A percentile compares a stretch with the other conserved stretches of the same genome.
Conservation (phyloP, 2,888 invertebrate genomes). For the Ischnura elegans region DNA sequence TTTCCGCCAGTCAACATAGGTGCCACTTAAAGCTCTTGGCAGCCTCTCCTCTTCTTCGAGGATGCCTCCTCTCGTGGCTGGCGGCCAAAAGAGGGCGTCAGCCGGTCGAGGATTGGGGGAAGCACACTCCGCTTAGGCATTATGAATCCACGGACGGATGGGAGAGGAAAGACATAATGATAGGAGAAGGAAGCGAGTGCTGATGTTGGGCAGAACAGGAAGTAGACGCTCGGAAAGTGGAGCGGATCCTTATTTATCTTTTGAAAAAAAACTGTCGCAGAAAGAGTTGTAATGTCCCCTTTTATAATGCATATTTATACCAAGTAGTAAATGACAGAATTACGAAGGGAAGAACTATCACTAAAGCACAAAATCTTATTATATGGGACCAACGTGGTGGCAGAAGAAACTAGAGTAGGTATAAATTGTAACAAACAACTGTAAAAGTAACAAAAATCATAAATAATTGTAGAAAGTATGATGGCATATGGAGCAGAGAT, state of each 20-base stretch:
- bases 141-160: neutral
- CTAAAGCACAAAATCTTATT: too few relatives aligned
- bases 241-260: neutral
- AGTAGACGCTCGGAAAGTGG: neutral
- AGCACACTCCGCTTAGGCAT: neutral
- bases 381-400: too few relatives aligned
- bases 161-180: neutral
- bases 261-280: neutral
- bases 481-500: too few relatives aligned
- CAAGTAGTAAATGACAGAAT: too few relatives aligned
- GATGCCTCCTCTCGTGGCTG: neutral
- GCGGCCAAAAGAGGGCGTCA: neutral
- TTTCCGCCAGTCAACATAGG: neutral
- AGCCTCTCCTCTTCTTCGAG: neutral
- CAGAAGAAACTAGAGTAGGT: too few relatives aligned
- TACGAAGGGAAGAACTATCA: too few relatives aligned
- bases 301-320: too few relatives aligned
- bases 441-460: too few relatives aligned
- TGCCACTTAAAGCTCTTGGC: constrained; percentile 13
- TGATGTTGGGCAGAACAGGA: neutral
- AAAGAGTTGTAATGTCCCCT: too few relatives aligned
- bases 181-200: neutral
- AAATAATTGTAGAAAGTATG: too few relatives aligned
- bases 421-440: too few relatives aligned
- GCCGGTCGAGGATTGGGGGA: too few relatives aligned